Evolutionary conservation across 2,113 vertebrate species (phyloP).

Genomic region (Jaculus jaculus): DNA sequence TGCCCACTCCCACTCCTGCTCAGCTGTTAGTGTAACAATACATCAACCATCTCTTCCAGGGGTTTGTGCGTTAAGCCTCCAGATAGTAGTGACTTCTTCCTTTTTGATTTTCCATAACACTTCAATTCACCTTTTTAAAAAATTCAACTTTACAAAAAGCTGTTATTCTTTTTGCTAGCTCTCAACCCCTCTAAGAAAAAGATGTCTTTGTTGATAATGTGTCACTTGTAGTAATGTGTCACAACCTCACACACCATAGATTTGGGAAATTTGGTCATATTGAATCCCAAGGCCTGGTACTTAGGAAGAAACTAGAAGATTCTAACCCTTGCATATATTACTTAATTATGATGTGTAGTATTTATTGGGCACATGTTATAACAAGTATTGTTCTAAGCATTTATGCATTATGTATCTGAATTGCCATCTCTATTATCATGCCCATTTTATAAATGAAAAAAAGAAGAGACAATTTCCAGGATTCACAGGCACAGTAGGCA

Average conservation of each 20-base stretch:
- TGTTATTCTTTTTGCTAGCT: constrained; percentile 1
- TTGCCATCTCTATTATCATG: neutral
- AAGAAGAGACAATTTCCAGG: neutral
- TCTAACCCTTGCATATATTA: neutral
- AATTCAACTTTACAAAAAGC: too few species aligned
- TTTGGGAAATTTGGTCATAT: neutral
- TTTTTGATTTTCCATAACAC: neutral
- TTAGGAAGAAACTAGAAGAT: neutral
- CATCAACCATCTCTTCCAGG: neutral
- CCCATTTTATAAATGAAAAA: constrained; percentile 17
- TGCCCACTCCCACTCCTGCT: neutral
- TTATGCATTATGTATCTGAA: neutral
- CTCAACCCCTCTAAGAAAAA: neutral
- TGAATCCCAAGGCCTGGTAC: neutral
- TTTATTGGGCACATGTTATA: neutral
- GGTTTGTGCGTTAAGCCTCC: neutral
- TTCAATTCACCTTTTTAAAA: neutral
- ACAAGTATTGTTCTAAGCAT: neutral
- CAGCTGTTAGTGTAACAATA: neutral
- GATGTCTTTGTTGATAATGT: neutral
- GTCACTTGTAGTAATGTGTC: neutral
- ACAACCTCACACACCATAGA: neutral
- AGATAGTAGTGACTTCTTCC: neutral
- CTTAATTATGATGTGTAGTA: neutral
- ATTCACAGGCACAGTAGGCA: too few species aligned